Conservation (phyloP, 2,888 invertebrate species). For the Microchrysa polita region DNA sequence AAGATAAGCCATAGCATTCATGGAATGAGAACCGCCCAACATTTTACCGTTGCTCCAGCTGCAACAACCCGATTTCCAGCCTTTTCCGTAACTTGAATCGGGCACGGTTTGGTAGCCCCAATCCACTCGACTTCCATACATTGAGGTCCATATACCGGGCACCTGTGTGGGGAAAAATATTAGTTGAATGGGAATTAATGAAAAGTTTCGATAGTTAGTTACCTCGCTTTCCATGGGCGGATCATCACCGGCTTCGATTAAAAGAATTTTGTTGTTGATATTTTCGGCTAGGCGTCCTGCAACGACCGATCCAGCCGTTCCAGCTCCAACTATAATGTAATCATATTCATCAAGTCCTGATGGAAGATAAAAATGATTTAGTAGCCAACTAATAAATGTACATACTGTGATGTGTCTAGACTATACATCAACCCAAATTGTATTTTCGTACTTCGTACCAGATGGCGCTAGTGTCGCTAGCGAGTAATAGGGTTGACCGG, state of each 20-base stretch:
- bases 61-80: conserved; percentile 56
- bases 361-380: no score
- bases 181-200: not conserved
- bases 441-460: no score
- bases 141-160: not conserved
- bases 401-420: no score
- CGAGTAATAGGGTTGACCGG: no score
- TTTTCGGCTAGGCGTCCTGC: not conserved
- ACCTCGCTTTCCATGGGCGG: not conserved
- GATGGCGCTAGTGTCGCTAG: no score
- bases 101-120: conserved; percentile 57
- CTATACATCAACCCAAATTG: no score
- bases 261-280: conserved; percentile 70
- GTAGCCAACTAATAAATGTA: no score
- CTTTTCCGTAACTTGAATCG: conserved; percentile 55
- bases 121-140: conserved; percentile 44
- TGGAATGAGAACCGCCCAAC: conserved; percentile 70
- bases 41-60: conserved; percentile 73
- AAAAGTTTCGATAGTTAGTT: not conserved
- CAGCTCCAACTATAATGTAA: not conserved
- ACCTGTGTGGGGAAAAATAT: not conserved
- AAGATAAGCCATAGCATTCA: conserved; percentile 72
- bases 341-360: not conserved
- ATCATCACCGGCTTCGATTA: conserved; percentile 86
- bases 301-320: not conserved